These are phyloP conservation scores for Ispidina lecontei DNA, from an alignment of 2,797 vertebrate genomes.

Conservation along the genomic window DNA sequence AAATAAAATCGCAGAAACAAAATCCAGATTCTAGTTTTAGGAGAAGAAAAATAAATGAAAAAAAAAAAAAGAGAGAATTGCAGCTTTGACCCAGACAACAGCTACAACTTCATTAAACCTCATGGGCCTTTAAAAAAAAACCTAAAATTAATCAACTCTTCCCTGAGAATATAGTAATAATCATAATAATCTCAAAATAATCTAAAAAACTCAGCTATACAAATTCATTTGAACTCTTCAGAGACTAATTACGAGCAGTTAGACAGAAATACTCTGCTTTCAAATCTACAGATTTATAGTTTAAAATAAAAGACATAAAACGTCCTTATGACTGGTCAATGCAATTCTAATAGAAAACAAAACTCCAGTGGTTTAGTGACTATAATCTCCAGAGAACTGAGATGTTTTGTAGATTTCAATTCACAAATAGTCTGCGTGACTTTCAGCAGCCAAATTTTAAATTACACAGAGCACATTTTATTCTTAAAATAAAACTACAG, in stretches of 20 bases:
- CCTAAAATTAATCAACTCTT: slow-evolving; percentile 17
- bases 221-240: slow-evolving; percentile 42
- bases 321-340: slow-evolving; percentile 28
- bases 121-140: neutral
- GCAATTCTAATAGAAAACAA: slow-evolving; percentile 56
- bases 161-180: neutral
- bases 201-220: slow-evolving; percentile 48
- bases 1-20: slow-evolving; percentile 1
- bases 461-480: slow-evolving; percentile 80
- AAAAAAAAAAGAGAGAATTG: neutral
- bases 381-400: slow-evolving; percentile 36
- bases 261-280: slow-evolving; percentile 55
- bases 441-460: slow-evolving; percentile 79
- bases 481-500: slow-evolving; percentile 83
- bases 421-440: slow-evolving; percentile 78
- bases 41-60: slow-evolving; percentile 9
- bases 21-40: slow-evolving; percentile 16
- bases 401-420: slow-evolving; percentile 72
- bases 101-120: neutral
- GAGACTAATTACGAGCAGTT: slow-evolving; percentile 59
- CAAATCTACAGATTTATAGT: slow-evolving; percentile 61
- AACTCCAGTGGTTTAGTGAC: slow-evolving; percentile 48
- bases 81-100: slow-evolving; percentile 13
- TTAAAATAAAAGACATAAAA: slow-evolving; percentile 56
- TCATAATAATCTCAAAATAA: slow-evolving; percentile 43